phyloP scores from a whole-genome alignment of 2,888 invertebrate species.

The Lacanobia oleracea region DNA sequence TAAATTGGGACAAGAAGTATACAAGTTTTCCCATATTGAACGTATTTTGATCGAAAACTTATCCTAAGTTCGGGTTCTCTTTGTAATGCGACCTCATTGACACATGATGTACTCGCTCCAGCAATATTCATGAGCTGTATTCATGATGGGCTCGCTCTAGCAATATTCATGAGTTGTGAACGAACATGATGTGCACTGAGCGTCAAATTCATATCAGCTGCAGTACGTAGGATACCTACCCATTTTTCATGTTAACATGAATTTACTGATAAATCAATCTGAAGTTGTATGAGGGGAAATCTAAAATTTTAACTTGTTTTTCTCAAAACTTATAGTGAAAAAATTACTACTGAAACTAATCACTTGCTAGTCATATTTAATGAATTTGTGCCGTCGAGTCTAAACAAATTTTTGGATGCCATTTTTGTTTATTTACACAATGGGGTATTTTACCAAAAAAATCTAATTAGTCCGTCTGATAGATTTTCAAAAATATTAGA shows the following conservation, averaged over 20 bases:
- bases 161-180: constrained; percentile 36
- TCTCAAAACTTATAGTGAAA: too few species aligned
- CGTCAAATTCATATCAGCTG: background rate
- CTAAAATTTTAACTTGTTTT: background rate
- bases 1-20: too few species aligned
- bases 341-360: too few species aligned
- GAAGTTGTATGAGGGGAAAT: background rate
- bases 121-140: constrained; percentile 37
- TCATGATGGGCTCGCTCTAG: background rate
- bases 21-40: background rate
- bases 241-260: background rate
- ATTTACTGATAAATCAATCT: background rate
- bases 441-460: too few species aligned
- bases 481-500: too few species aligned
- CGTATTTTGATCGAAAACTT: background rate
- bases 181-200: constrained; percentile 7
- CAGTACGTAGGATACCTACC: background rate
- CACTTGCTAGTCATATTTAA: too few species aligned
- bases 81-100: background rate
- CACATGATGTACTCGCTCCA: constrained; percentile 9
- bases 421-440: too few species aligned
- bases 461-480: too few species aligned
- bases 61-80: too few species aligned
- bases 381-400: too few species aligned
- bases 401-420: too few species aligned